Percentiles rank a stretch among this genome's conserved stretches.
phyloP scores from a whole-genome alignment of 2,888 invertebrate species.

The Diplolepis rosae region DNA sequence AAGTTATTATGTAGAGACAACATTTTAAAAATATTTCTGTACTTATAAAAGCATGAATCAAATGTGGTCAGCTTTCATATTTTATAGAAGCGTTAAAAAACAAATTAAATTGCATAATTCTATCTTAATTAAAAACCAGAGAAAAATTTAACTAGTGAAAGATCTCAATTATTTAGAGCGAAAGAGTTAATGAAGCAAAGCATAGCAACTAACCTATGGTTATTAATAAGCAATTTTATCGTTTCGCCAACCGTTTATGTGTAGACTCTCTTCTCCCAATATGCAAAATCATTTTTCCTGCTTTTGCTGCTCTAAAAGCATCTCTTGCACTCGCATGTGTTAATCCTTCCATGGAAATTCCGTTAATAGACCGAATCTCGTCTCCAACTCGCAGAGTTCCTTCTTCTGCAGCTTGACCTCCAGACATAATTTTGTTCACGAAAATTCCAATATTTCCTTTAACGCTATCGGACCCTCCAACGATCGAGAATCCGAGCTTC shows the following conservation, averaged over 20 bases:
- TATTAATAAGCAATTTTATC: constrained; percentile 47
- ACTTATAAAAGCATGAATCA: too few species aligned
- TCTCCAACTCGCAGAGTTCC: constrained; percentile 78
- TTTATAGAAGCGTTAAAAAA: too few species aligned
- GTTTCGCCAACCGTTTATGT: constrained; percentile 64
- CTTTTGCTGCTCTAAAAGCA: constrained; percentile 78
- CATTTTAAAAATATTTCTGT: too few species aligned
- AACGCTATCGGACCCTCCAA: constrained; percentile 79
- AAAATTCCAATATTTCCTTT: constrained; percentile 80
- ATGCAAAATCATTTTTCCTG: constrained; percentile 77
- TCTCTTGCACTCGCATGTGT: constrained; percentile 78
- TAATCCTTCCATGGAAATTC: constrained; percentile 75
- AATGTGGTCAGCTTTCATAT: too few species aligned
- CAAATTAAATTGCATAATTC: background rate
- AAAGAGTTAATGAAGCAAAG: constrained; percentile 57
- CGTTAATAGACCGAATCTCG: constrained; percentile 79
- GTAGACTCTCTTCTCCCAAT: constrained; percentile 74
- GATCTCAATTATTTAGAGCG: constrained; percentile 5
- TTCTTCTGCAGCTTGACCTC: constrained; percentile 79
- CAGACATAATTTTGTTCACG: constrained; percentile 78
- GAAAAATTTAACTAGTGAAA: background rate
- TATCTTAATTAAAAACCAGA: too few species aligned
- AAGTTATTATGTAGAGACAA: background rate
- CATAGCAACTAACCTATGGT: constrained; percentile 58
- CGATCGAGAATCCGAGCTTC: constrained; percentile 80